Evolutionary conservation across 2,888 invertebrate genomes (phyloP), one percentile per base, ranked within the genome.

Genomic region (Frankliniella intonsa): DNA sequence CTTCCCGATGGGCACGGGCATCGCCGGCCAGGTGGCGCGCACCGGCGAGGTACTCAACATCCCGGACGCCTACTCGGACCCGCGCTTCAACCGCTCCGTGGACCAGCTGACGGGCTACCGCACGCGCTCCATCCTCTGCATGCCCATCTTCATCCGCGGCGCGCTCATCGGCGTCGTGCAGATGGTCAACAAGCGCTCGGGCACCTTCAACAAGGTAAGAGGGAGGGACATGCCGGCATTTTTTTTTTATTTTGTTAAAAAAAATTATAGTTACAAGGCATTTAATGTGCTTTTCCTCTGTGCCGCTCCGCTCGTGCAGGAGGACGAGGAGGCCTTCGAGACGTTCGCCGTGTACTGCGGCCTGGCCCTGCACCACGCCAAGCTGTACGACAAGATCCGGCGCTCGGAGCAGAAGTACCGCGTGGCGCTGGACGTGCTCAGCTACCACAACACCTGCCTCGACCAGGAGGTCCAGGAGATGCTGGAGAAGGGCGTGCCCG

Each of bases 261-360:
- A 55, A 55, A 17, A 5, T 55, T 55, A 17, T 8, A 8, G 9
- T 55, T 17, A 12, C 55, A 55, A 55, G 2, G 55, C 5, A 8
- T 55, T 55, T 8, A 14, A 25, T 25, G 49, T 49, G 27, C 27
- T n/a, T 79, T 7, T 79, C 14, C 14, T 9, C 22, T 38, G 7
- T 22, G 49, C 14, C 65, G 55, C 50, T 22, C 81, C 62, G 55
- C 14, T 50, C 65, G 82, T 87, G 17, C 88, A 89, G 85, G 92
- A 93, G 80, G 96, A 96, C 85, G 95, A 95, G 87, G 92, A 93
- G 82, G 92, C 94, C 0, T 96, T 96, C 87, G 93, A 94, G 87
- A 93, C 93, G 84, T 95, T 96, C 86, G 94, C 95, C 0, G 92
- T 95, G 11, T 96, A 96, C 86, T 95, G 95, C 86, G 96, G 95